Evolutionary conservation across 53 echinoderm and acorn worm species (phyloP), one percentile per base, ranked within the genome.

Genomic region (Glandiceps talaboti): DNA sequence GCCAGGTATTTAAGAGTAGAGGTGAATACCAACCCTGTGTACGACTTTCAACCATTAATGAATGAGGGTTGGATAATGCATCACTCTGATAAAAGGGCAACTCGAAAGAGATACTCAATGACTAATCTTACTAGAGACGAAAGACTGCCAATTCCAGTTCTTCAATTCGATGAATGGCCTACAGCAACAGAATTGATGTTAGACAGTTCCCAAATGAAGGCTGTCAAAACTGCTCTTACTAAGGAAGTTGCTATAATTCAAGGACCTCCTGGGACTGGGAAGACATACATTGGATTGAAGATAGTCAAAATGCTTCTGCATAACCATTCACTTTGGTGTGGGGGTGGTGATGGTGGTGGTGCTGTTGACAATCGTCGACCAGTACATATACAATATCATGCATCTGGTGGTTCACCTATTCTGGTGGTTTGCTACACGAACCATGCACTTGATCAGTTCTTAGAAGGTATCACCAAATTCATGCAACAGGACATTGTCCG

Each of bases 381-480:
- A 20, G 64, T 12, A 45, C 6, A 45, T 45, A 20, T 20, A 45
- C 6, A 45, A 45, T 20, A 20, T 45, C 64, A 45, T 45, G n/a
- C n/a, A n/a, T n/a, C n/a, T n/a, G 20, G 64, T 20, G 6, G 64
- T 45, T 45, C 64, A 45, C 97, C 97, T 20, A 89, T 97, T 28
- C 80, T 97, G 14, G 31, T 97, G 30, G 90, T 96, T 0, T 96
- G 92, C 31, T 91, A 77, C 74, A 96, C 96, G 29, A 96, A 92
- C 73, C 96, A 96, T 73, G 97, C 97, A 0, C 84, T 97, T 1
- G 97, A 97, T 75, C 97, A 97, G 80, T 97, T 97, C 80, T 81
- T 97, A 1, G 92, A 93, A 73, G 97, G 97, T 1, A 87, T 93
- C 27, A 29, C 84, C 14, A 29, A 81, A 33, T 97, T 97, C 31